Base-by-base conservation (phyloP, 2,113 vertebrate genomes). In the Perca fluviatilis region DNA sequence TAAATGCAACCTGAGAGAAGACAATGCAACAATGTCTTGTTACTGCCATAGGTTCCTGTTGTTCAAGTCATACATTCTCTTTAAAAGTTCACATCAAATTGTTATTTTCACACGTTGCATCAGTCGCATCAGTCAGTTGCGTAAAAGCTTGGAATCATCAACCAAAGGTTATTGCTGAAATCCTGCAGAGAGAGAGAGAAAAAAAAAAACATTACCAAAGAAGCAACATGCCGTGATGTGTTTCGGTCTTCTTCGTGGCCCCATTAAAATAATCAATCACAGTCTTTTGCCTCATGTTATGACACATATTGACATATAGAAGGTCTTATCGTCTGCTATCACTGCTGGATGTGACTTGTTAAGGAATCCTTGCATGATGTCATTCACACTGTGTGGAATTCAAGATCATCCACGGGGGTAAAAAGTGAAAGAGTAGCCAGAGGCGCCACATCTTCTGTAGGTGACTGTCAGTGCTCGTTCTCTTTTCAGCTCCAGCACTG, bases 321-420 rank as follows among this genome's bases (percentile, higher is more conserved):
- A 64, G 63, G 53, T 69, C 65, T 80, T 78, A 76, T 79, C 83
- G 23, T 77, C 51, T 40, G 36, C 57, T 40, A 65, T 47, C 36
- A 8, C 93, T 91, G 82, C 94, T 91, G 82, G 94, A 93, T 87
- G 80, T 27, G 64, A 94, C 94, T 81, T 91, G 94, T 93, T 85
- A n/a, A 87, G 77, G 93, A 93, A 93, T 94, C 88, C 88, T n/a
- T 83, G 86, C 66, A 82, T 94, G 90, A 94, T 89, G 89, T 94
- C 91, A 93, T 88, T 83, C 79, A 5, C 43, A 77, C 47, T 69
- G 64, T 82, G 69, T 77, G 90, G 91, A 93, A 91, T 92, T 91
- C 87, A 87, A 83, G 87, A 90, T 94, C 63, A 60, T 73, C 67
- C 71, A 33, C 13, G 1, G 56, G 77, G 54, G 69, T 60, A 56